Conservation (phyloP, 2,113 vertebrate genomes). For the Gyps fulvus region DNA sequence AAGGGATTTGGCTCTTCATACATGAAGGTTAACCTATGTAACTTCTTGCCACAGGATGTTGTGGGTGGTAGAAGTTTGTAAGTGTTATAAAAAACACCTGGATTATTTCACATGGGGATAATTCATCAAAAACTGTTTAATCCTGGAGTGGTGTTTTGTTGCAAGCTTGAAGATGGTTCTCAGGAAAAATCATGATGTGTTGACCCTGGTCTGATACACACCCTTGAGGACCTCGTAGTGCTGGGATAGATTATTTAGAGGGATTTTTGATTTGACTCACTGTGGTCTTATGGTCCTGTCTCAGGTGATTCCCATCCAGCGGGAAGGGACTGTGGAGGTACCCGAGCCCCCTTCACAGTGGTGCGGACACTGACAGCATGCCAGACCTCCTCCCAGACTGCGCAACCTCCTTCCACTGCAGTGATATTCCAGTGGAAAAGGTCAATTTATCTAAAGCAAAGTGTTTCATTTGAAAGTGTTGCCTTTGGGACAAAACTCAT, state of each 20-base stretch:
- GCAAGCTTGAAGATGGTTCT: background rate
- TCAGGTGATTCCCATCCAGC: background rate
- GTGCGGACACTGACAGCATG: fast-evolving
- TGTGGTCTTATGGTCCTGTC: background rate
- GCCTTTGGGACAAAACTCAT: background rate
- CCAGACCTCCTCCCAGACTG: background rate
- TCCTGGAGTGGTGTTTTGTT: background rate
- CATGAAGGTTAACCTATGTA: background rate
- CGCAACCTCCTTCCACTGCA: background rate
- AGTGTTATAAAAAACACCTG: background rate
- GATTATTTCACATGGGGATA: background rate
- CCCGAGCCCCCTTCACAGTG: background rate
- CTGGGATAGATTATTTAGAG: background rate
- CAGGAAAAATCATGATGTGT: background rate
- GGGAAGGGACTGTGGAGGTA: background rate
- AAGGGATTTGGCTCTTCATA: background rate
- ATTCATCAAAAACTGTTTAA: background rate
- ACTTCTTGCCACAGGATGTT: background rate
- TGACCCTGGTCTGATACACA: background rate
- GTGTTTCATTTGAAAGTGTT: background rate
- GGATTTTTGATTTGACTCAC: fast-evolving
- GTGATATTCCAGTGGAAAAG: background rate
- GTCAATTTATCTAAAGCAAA: background rate
- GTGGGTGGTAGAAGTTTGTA: background rate
- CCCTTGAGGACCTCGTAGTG: background rate